These are phyloP conservation scores for Lathamus discolor DNA, from an alignment of 2,113 vertebrate species.

Conservation along the genomic window DNA sequence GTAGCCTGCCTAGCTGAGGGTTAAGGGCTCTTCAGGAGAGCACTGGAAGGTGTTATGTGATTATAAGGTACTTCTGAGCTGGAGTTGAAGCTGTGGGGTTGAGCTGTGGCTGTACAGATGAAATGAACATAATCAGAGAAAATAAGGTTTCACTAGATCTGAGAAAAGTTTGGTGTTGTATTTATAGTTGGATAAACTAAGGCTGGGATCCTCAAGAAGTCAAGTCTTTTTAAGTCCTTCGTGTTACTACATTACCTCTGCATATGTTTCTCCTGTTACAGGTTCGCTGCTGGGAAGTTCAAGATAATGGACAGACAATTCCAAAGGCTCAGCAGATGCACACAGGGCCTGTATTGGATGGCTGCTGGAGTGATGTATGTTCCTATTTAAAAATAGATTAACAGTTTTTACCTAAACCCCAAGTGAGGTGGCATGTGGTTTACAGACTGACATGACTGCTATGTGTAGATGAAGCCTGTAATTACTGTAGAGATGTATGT, in stretches of 20 bases:
- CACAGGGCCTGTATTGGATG: conserved; percentile 91
- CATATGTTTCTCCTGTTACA: conserved; percentile 19
- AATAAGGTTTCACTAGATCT: neutral
- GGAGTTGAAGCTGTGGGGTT: neutral
- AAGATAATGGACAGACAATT: conserved; percentile 96
- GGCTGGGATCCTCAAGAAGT: neutral
- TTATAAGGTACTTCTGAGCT: neutral
- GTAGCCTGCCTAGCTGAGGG: neutral
- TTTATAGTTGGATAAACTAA: neutral
- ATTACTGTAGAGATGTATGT: fast-evolving
- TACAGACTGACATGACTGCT: neutral
- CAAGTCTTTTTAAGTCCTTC: neutral
- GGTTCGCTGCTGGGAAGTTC: conserved; percentile 99
- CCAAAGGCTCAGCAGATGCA: conserved; percentile 99
- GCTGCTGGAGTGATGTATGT: conserved; percentile 97
- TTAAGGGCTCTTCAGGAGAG: neutral
- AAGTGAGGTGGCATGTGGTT: neutral
- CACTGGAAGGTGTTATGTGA: neutral
- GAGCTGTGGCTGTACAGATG: neutral
- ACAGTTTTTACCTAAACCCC: neutral
- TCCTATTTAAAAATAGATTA: neutral
- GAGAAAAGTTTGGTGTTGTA: neutral
- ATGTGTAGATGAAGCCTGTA: fast-evolving
- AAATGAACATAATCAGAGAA: neutral
- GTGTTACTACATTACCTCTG: neutral